Evolutionary conservation across 2,888 invertebrate species (phyloP).

Genomic region (Actias luna): DNA sequence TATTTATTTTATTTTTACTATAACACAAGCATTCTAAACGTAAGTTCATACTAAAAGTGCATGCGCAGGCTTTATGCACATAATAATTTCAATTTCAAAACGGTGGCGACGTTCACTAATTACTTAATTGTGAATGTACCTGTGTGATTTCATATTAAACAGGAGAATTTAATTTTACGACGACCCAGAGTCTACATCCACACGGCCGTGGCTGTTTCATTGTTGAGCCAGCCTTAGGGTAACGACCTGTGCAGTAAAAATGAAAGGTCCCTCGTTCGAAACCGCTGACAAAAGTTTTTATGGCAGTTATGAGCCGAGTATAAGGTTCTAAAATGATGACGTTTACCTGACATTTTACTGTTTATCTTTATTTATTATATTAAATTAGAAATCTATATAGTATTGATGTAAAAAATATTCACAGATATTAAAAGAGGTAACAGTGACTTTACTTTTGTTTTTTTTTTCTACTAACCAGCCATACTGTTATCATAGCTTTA

Average conservation of each 20-base stretch:
- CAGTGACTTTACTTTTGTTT: no score
- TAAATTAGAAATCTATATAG: no score
- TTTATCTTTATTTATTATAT: not conserved
- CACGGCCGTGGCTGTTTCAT: not conserved
- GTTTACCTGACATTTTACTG: not conserved
- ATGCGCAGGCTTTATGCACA: no score
- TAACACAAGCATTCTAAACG: no score
- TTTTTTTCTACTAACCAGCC: no score
- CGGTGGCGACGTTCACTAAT: no score
- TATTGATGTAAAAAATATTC: no score
- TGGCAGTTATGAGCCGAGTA: not conserved
- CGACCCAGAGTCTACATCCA: not conserved
- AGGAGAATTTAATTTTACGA: not conserved
- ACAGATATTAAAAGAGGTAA: no score
- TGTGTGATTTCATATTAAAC: not conserved
- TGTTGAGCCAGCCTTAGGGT: not conserved
- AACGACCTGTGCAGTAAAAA: conserved; percentile 3
- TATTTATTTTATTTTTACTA: no score
- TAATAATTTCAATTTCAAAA: no score
- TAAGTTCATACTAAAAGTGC: no score
- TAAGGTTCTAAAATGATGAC: not conserved
- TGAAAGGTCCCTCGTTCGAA: not conserved
- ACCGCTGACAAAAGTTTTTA: not conserved
- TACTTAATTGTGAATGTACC: not conserved
- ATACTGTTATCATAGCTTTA: no score